Evolutionary conservation across 2,888 invertebrate genomes (phyloP), one percentile per base, ranked within the genome.

Genomic region (Diogma glabrata): DNA sequence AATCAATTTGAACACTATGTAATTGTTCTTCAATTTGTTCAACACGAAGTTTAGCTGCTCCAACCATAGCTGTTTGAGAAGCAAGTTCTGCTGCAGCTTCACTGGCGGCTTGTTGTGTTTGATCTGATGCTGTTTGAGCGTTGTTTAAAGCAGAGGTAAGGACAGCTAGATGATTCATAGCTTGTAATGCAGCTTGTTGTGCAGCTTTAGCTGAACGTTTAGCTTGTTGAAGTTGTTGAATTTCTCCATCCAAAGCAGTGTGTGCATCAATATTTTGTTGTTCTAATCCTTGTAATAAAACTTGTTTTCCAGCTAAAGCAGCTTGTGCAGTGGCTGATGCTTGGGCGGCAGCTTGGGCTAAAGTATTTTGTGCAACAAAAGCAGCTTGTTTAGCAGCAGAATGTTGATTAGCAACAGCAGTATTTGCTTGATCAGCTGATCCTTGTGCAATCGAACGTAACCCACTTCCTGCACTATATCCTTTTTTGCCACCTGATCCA

Each of bases 41-140:
- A 8, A 82, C 69, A 33, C 82, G 65, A 57, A 81, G 80, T 52
- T 80, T 73, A 1, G 84, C 83, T 1, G 80, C 75, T 12, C 84
- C 83, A 3, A 84, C 79, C 84, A 84, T 84, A 19, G 81, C 76
- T 23, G 81, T 81, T 61, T 84, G 84, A 0, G 82, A 80, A 1
- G 82, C 84, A 4, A 81, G 67, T 64, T 84, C 82, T 16, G 82
- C 82, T 0, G 81, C 80, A 0, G 83, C 79, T 60, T 81, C 82
- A 0, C 79, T 77, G 0, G 83, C 81, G 2, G 83, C 80, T 56
- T 81, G 80, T 54, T 77, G 75, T 1, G 83, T 81, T 61, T 82
- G 81, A 55, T 83, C 81, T 1, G 79, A 75, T 1, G 82, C 81
- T 1, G 81, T 78, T 63, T 81, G 82, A 1, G 84, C 84, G 12